Conservation (phyloP, 2,888 invertebrate genomes). For the Drosophila niveifrons region DNA sequence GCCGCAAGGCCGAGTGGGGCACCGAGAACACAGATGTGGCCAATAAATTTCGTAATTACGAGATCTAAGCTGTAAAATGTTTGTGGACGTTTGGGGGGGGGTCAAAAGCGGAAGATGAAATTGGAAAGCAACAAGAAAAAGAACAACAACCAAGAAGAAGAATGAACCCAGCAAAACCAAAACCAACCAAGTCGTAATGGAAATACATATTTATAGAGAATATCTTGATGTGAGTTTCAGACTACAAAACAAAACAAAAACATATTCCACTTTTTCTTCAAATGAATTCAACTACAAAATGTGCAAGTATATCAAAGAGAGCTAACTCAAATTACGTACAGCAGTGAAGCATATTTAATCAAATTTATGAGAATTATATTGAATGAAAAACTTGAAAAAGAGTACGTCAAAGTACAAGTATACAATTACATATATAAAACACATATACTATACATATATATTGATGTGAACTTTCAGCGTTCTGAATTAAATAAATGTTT, state of each 20-base stretch:
- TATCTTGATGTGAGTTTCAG: constrained; percentile 66
- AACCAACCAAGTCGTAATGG: constrained; percentile 17
- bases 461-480: constrained; percentile 76
- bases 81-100: neutral
- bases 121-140: neutral
- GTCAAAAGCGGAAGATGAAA: constrained; percentile 13
- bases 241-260: constrained; percentile 7
- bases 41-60: constrained; percentile 95
- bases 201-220: constrained; percentile 50
- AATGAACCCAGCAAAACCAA: too few relatives aligned
- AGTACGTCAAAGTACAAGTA: constrained; percentile 33
- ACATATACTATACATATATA: constrained; percentile 43
- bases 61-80: constrained; percentile 89
- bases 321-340: constrained; percentile 14
- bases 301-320: constrained; percentile 36
- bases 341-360: constrained; percentile 26
- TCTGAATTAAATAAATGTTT: constrained; percentile 65
- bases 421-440: constrained; percentile 24
- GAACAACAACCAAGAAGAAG: neutral
- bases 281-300: constrained; percentile 10
- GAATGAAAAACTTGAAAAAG: constrained; percentile 8
- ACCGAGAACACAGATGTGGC: constrained; percentile 93
- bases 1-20: constrained; percentile 88
- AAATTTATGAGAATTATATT: constrained; percentile 26
- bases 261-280: constrained; percentile 47